Percentiles rank a stretch among this genome's conserved stretches.
Evolutionary conservation across 2,113 vertebrate species (phyloP).

Genomic region (Chloebia gouldiae): DNA sequence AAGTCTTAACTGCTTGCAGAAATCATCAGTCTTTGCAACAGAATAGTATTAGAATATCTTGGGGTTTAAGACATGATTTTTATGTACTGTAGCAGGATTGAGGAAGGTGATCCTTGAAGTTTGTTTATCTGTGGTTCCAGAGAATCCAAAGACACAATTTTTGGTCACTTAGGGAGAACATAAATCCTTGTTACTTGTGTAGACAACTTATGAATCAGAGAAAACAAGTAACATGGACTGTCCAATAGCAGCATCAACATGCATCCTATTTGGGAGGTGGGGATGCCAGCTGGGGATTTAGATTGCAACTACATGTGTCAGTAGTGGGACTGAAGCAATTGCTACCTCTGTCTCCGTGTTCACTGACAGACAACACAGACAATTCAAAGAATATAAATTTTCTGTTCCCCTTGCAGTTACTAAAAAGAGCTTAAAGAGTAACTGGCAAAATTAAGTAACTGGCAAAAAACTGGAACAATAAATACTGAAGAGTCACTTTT

Average conservation of each 20-base stretch:
- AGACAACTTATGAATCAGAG: not conserved
- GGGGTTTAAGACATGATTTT: not conserved
- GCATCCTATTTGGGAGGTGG: not conserved
- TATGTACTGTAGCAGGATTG: not conserved
- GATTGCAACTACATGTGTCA: not conserved
- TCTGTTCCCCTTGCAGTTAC: not conserved
- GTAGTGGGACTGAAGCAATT: not conserved
- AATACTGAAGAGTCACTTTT: not conserved
- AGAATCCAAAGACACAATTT: not conserved
- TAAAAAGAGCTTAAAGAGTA: not conserved
- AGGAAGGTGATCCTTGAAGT: not conserved
- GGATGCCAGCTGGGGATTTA: not conserved
- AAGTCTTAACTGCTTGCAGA: not conserved
- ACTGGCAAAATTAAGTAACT: not conserved
- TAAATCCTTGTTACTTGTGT: not conserved
- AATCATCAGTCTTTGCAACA: not conserved
- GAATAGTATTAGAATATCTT: not conserved
- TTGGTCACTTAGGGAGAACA: not conserved
- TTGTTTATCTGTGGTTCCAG: not conserved
- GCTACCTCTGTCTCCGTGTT: not conserved
- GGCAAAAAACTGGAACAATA: not conserved
- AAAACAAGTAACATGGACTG: not conserved
- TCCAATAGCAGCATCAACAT: not conserved
- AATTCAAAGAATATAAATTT: not conserved
- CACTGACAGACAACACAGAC: not conserved